phyloP scores from a whole-genome alignment of 2,888 invertebrate genomes.

The Oligia latruncula region DNA sequence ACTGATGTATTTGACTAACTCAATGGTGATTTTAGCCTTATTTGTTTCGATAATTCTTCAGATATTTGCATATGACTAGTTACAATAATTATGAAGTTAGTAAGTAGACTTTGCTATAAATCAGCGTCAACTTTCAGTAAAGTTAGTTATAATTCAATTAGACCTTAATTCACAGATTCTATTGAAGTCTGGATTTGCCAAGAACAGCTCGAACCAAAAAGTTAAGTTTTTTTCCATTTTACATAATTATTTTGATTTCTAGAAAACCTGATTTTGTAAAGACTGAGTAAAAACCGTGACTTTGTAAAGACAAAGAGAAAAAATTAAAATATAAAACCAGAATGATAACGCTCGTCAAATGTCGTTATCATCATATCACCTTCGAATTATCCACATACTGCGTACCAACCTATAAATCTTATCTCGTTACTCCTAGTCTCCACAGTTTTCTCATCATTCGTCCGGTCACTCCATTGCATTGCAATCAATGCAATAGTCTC shows the following conservation, averaged over 20 bases:
- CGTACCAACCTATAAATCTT: background rate
- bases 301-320: background rate
- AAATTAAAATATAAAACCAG: background rate
- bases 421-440: too few species aligned
- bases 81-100: too few species aligned
- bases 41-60: background rate
- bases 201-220: conserved; percentile 2
- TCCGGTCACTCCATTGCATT: too few species aligned
- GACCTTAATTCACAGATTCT: conserved; percentile 20
- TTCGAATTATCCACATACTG: background rate
- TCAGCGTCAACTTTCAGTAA: background rate
- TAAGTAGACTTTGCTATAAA: too few species aligned
- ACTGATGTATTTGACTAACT: background rate
- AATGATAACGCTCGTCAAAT: background rate
- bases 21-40: background rate
- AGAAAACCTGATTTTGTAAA: background rate
- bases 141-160: conserved; percentile 30
- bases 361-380: background rate
- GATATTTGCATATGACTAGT: too few species aligned
- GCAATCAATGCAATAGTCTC: too few species aligned
- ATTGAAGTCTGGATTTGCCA: conserved; percentile 27
- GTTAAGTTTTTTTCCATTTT: background rate
- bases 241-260: background rate
- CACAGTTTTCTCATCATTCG: too few species aligned
- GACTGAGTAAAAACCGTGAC: background rate